Base-by-base conservation (phyloP, 2,113 vertebrate genomes). In the Miniopterus natalensis region DNA sequence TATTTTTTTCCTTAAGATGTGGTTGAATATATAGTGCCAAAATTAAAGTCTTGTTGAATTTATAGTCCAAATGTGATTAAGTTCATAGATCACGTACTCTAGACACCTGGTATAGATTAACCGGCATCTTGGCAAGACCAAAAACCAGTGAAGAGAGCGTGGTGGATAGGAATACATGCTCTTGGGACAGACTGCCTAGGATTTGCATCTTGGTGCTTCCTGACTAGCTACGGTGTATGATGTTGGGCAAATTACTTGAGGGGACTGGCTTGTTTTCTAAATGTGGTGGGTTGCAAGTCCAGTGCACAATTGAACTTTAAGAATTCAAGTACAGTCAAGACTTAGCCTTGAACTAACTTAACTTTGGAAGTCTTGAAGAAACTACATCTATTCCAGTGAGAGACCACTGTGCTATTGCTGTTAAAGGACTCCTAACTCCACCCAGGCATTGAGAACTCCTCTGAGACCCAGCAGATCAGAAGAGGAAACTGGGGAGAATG, bases 21-120 rank as follows among this genome's bases (percentile, higher is more conserved):
- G n/a, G 25, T 53, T 70, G 23, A 85, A 42, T 79, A 63, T 85
- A 11, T 63, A 78, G 21, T 80, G 27, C 13, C 74, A 93, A 81
- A 88, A 86, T 89, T 78, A 88, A 79, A 11, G 14, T 96, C 5
- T 70, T 66, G 20, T 70, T 94, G 80, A 68, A 68, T 79, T 91
- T 78, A 45, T 92, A 92, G 42, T 73, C 68, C 14, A 87, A n/a
- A 53, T 63, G 55, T 86, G 10, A 6, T 49, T 40, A 77, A 88
- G 71, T 29, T 84, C 84, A 77, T 14, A 92, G 21, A 85, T 84
- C 57, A 63, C 3, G 0, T 55, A 66, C 63, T 80, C 15, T 8
- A 61, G 23, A 65, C 11, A 89, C 25, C 23, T 65, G 49, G 55
- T 11, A 27, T 86, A n/a, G 17, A 61, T 90, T 79, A 88, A 65